A percentile compares a stretch with the other conserved stretches of the same genome.
Conservation (phyloP, 2,113 vertebrate genomes). For the Rhinopomastus cyanomelas region DNA sequence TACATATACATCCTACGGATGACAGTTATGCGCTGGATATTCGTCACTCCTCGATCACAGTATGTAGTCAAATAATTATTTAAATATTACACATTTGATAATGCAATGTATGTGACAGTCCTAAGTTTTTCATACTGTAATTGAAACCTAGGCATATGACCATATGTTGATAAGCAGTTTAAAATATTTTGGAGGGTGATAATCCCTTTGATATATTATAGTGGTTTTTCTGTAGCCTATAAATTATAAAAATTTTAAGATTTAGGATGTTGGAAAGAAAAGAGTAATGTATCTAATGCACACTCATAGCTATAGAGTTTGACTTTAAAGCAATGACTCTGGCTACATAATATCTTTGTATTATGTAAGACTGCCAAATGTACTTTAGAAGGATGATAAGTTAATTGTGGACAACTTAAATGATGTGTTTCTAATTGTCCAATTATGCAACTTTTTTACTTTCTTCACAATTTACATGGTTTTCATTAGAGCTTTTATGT, state of each 20-base stretch:
- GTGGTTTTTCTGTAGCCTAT: background rate
- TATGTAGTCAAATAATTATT: conserved; percentile 67
- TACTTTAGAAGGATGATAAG: background rate
- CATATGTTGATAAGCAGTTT: background rate
- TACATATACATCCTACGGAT: conserved; percentile 76
- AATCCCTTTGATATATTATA: background rate
- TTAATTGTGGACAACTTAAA: background rate
- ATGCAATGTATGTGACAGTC: background rate
- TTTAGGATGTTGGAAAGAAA: background rate
- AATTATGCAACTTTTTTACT: background rate
- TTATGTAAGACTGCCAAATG: background rate
- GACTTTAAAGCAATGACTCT: background rate
- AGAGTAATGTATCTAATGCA: background rate
- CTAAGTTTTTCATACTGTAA: background rate
- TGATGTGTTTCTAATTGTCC: background rate
- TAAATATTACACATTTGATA: background rate
- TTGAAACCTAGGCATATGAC: background rate
- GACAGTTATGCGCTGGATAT: conserved; percentile 88
- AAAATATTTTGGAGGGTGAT: background rate
- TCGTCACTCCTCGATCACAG: conserved; percentile 87
- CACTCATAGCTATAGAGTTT: background rate
- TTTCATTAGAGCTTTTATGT: background rate
- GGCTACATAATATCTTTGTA: background rate
- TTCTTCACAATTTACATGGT: background rate
- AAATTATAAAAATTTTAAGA: background rate